Evolutionary conservation across 2,797 vertebrate genomes (phyloP), one percentile per base, ranked within the genome.

Genomic region (Florisuga fusca): DNA sequence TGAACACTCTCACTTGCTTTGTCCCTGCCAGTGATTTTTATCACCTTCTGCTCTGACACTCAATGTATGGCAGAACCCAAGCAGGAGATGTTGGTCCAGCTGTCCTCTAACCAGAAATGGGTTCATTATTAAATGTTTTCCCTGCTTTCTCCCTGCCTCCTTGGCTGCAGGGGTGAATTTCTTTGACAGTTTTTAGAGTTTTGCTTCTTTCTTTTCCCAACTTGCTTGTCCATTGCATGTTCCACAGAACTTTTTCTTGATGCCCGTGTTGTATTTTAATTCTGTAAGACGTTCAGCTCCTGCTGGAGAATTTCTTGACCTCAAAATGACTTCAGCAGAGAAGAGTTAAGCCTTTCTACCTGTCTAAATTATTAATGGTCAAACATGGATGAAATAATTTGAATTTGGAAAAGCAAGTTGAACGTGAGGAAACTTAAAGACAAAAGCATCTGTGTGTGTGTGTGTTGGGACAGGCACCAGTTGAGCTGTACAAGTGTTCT

Each of bases 111-210:
- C 33, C 64, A 76, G 50, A 72, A 54, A 67, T 1, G 5, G 26
- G 68, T 84, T 75, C 4, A n/a, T 72, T 57, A 78, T 19, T 57
- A 20, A 20, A 18, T 27, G 38, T 29, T 23, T 48, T 48, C 34
- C 12, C 53, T 48, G 16, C 4, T 36, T 51, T 50, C 38, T 73
- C 34, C 20, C 34, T 73, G 57, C 63, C 4, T 25, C n/a, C 67
- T 79, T 45, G 23, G 59, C 15, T 26, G 48, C 31, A 33, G 38
- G 15, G 48, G 3, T 27, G 73, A 90, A 79, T 64, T 77, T 92
- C 89, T 75, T 67, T 75, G 33, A 23, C 67, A 93, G 63, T 68
- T 96, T 93, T 41, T 59, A 69, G 45, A 74, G 20, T 33, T 62
- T 83, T 67, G 41, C 63, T 46, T 94, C 63, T 61, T 66, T 21